A percentile compares a stretch with the other conserved stretches of the same genome.
Conservation (phyloP, 2,797 vertebrate genomes). For the Tragelaphus eurycerus region DNA sequence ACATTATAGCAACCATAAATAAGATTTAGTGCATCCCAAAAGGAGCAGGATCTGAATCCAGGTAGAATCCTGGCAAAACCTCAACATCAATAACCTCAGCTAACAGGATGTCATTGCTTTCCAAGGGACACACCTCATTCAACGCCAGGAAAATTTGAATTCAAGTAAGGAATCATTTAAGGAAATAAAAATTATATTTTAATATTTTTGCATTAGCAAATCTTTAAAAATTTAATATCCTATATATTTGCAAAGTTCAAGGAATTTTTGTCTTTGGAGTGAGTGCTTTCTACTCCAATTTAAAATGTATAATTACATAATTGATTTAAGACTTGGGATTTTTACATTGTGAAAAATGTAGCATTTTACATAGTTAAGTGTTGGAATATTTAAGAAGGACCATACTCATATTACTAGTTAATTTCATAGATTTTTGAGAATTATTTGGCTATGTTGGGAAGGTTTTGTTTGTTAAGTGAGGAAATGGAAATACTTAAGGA, state of each 20-base stretch:
- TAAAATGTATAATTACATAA: background rate
- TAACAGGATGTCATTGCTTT: background rate
- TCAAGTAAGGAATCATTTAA: background rate
- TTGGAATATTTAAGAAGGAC: background rate
- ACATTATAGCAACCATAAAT: background rate
- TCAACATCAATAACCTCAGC: background rate
- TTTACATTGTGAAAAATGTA: background rate
- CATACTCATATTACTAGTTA: background rate
- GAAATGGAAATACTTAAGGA: slow-evolving; percentile 9
- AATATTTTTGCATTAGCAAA: background rate
- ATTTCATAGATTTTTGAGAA: background rate
- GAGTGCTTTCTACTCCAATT: background rate
- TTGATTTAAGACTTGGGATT: background rate
- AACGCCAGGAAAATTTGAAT: background rate
- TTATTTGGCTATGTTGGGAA: background rate
- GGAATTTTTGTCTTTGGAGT: background rate
- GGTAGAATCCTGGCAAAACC: background rate
- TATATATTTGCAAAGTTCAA: background rate
- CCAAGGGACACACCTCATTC: fast-evolving
- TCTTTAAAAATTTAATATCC: background rate
- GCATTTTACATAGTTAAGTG: background rate
- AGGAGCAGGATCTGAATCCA: background rate
- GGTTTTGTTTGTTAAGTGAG: background rate
- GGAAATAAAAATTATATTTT: background rate
- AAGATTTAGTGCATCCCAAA: background rate